Percentiles rank a stretch among this genome's conserved stretches.
Conservation (phyloP, 1,140 invertebrate species). For the Ridgeia piscesae region DNA sequence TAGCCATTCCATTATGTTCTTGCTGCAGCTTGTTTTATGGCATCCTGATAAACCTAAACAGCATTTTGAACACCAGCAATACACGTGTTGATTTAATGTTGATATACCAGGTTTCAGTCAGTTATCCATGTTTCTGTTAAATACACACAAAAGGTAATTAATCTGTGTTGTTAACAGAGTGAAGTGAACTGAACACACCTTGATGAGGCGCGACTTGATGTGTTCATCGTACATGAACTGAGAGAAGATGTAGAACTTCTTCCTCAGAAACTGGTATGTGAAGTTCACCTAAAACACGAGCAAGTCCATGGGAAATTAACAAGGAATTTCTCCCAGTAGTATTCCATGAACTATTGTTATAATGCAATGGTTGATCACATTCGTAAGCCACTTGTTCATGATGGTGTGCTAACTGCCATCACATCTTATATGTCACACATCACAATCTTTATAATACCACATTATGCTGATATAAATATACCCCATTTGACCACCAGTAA, state of each 20-base stretch:
- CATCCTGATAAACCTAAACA: neutral
- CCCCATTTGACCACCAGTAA: neutral
- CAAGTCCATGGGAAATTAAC: conserved; percentile 20
- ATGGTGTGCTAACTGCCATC: neutral
- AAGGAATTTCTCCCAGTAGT: neutral
- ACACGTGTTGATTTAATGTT: neutral
- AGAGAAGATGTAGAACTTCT: conserved; percentile 93
- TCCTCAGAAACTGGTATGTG: conserved; percentile 92
- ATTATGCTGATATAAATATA: neutral
- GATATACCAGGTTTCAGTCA: neutral
- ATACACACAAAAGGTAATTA: neutral
- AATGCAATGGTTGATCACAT: too few species aligned
- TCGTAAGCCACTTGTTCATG: too few species aligned
- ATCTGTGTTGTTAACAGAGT: neutral
- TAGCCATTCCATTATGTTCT: too few species aligned
- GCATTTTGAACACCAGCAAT: neutral
- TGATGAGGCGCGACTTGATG: conserved; percentile 91
- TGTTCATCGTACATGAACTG: conserved; percentile 98
- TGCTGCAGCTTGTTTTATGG: neutral
- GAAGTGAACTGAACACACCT: conserved; percentile 52
- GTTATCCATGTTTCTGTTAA: neutral
- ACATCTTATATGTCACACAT: too few species aligned
- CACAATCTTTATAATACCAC: neutral
- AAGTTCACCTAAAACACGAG: conserved; percentile 76
- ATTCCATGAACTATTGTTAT: neutral